Base-by-base conservation (phyloP, 2,113 vertebrate genomes). In the Nannospalax galili region DNA sequence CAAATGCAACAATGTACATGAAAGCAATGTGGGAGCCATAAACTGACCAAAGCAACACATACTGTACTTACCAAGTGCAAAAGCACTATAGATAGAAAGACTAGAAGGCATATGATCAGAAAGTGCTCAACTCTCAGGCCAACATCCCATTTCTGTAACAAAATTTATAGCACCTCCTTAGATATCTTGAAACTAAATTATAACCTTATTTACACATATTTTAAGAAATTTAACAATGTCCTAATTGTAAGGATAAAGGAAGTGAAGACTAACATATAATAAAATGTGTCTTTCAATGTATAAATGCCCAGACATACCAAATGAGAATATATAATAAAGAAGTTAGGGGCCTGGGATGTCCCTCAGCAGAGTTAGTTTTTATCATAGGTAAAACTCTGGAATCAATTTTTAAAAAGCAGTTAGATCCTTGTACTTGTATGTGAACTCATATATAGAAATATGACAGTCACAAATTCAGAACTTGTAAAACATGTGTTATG, bases 1-100 rank as follows among this genome's bases (percentile, higher is more conserved):
- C 85, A 92, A 93, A 97, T 77, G 4, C 56, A 97, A 89, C 56
- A 89, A 15, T 58, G 19, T 88, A 86, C 24, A 85, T 48, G 84
- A 93, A 94, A 96, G 58, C 42, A 91, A 91, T 52, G 7, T 67
- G 37, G 74, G 30, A 90, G 75, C 30, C 90, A 92, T 45, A 88
- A 90, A 94, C 0, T 94, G 42, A 52, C 24, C 30, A 73, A 92
- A 32, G 74, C 77, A 87, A 69, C 17, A 72, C 48, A 93, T 11
- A 93, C 7, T 92, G 24, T 72, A 90, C 62, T 62, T 78, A 73
- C 30, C 77, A 92, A 35, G 2, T 70, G 16, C 37, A 84, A 95
- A 94, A 92, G 56, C 42, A 93, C 58, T 42, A 62, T 2, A 93
- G 56, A 65, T n/a, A 95, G 16, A 84, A 74, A 90, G 45, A 75